Conservation (phyloP, 2,113 vertebrate species). For the Corythornis madagascariensis region DNA sequence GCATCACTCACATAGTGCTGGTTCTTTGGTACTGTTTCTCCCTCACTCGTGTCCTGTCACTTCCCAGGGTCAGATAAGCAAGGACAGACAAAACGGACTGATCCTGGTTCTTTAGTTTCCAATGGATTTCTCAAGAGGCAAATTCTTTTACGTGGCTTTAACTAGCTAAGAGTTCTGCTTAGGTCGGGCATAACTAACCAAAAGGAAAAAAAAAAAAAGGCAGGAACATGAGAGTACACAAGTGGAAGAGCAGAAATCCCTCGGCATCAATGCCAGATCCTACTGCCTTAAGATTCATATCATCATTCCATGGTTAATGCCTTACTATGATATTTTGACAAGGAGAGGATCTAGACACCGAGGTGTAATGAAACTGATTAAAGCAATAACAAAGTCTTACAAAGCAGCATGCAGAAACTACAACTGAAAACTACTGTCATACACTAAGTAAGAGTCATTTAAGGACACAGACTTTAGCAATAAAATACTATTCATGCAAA, state of each 20-base stretch:
- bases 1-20: neutral
- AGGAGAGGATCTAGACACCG: conserved; percentile 63
- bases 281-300: conserved; percentile 60
- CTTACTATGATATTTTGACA: conserved; percentile 67
- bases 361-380: conserved; percentile 71
- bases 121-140: neutral
- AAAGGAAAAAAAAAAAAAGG: conserved; percentile 13
- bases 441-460: conserved; percentile 58
- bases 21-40: neutral
- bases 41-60: neutral
- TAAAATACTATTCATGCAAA: neutral
- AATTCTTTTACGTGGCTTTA: neutral
- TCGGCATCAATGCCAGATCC: conserved; percentile 58
- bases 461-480: conserved; percentile 58
- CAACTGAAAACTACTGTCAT: conserved; percentile 63
- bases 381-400: conserved; percentile 71
- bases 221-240: neutral
- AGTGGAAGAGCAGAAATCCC: conserved; percentile 55
- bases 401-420: conserved; percentile 61
- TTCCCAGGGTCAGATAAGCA: neutral
- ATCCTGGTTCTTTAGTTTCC: neutral
- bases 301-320: conserved; percentile 67
- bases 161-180: neutral
- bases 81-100: neutral
- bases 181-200: conserved; percentile 12